Base-by-base conservation (phyloP, 2,113 vertebrate species). In the Oncorhynchus keta region DNA sequence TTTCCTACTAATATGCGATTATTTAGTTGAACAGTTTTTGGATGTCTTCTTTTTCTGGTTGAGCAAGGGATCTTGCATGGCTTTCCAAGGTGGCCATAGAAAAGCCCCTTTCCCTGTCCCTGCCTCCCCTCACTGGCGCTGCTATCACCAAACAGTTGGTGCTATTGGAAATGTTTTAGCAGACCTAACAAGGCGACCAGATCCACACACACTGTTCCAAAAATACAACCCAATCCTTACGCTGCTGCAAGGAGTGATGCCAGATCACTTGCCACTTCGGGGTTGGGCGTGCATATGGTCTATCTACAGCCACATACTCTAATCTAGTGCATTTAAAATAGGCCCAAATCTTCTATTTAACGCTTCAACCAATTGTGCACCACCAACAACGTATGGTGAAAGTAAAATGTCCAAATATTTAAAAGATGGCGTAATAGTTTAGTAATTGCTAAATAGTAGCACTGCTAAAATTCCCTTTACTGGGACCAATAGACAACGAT, bases 121-220 rank as follows among this genome's bases (percentile, higher is more conserved):
- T 89, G 90, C 87, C 91, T 87, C 92, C 89, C 89, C 85, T 86
- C 68, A 77, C 73, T 67, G 76, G 32, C 76, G 20, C 73, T 65
- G 87, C 89, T 90, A 90, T 94, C 91, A 91, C 93, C 87, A 81
- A 85, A 86, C 93, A 82, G 87, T 81, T 81, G 85, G 84, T 84
- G 91, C 87, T 84, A 86, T 62, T 89, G 90, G 90, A 94, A 95
- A 97, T 94, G 95, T 94, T 95, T 95, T 84, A 89, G 88, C 95
- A 95, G 94, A 95, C 97, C 97, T 96, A 98, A 99, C 96, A 99
- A 99, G 97, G 97, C 94, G 94, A 96, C 95, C 93, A 93, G 93
- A 94, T 94, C 92, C 92, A 64, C 92, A 87, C 94, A 92, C 93
- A 92, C 89, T 82, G 95, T 94, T 97, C 97, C 97, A 95, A 98